Conservation (phyloP, 2,888 invertebrate genomes). For the Mesodorylaimus sp. region DNA sequence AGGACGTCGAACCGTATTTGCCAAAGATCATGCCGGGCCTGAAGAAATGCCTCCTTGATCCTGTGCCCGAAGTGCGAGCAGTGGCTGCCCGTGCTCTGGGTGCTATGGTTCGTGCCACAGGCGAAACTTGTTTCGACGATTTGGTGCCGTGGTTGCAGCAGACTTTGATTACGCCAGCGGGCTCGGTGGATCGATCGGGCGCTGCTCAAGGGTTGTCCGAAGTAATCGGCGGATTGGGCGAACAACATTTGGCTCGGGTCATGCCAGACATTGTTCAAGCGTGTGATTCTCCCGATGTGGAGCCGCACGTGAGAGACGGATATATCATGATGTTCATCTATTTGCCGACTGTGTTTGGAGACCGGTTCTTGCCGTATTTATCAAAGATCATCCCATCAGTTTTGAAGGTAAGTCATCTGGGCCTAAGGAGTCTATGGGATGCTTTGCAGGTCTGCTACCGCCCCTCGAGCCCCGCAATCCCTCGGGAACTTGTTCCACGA, state of each 20-base stretch:
- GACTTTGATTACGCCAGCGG: slow-evolving; percentile 78
- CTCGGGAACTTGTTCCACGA: too few species aligned
- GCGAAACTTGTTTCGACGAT: slow-evolving; percentile 83
- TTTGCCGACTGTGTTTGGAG: slow-evolving; percentile 87
- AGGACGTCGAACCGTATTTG: slow-evolving; percentile 80
- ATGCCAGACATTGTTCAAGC: slow-evolving; percentile 50
- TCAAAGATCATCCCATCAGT: slow-evolving; percentile 92
- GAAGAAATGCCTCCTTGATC: slow-evolving; percentile 83
- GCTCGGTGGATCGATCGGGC: slow-evolving; percentile 80
- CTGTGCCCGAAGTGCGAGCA: slow-evolving; percentile 86
- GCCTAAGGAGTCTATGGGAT: too few species aligned
- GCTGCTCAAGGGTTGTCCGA: slow-evolving; percentile 93
- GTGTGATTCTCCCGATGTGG: slow-evolving; percentile 27
- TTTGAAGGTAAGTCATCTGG: slow-evolving; percentile 45
- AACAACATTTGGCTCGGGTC: slow-evolving; percentile 76
- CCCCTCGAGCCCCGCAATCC: too few species aligned
- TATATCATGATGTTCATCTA: slow-evolving; percentile 99
- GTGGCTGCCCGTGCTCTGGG: slow-evolving; percentile 89
- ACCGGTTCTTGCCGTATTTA: slow-evolving; percentile 83
- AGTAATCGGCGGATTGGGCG: slow-evolving; percentile 85
- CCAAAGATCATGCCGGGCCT: slow-evolving; percentile 88
- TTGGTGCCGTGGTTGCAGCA: slow-evolving; percentile 95
- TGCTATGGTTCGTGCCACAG: slow-evolving; percentile 59
- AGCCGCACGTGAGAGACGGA: slow-evolving; percentile 92
- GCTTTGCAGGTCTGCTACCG: too few species aligned